Conservation (phyloP, 2,888 invertebrate genomes). For the Melanostoma scalare region DNA sequence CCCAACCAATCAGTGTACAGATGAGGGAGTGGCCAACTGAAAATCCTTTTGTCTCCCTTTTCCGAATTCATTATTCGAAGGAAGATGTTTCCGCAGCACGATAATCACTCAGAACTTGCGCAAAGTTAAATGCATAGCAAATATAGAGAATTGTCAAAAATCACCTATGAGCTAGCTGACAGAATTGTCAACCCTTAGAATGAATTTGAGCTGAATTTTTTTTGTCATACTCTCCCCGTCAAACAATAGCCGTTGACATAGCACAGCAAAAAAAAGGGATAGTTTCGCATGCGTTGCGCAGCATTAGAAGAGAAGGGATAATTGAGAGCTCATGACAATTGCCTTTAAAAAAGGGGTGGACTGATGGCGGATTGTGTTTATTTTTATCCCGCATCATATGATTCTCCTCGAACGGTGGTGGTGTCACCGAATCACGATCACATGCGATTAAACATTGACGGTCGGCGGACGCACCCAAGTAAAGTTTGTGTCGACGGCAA, state of each 20-base stretch:
- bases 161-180: conserved; percentile 34
- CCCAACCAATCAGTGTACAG: conserved; percentile 76
- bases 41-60: conserved; percentile 74
- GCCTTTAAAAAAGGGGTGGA: conserved; percentile 69
- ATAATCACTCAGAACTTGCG: conserved; percentile 80
- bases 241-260: conserved; percentile 5
- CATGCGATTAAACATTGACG: conserved; percentile 80
- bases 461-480: conserved; percentile 77
- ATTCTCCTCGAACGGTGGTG: conserved; percentile 64
- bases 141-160: conserved; percentile 72
- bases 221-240: conserved; percentile 35
- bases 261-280: conserved; percentile 12
- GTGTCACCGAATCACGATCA: conserved; percentile 80
- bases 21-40: conserved; percentile 77
- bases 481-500: conserved; percentile 15
- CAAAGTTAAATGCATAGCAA: conserved; percentile 61
- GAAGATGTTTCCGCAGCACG: conserved; percentile 59
- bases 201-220: conserved; percentile 73
- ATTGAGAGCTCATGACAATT: conserved; percentile 65
- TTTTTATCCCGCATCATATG: conserved; percentile 61
- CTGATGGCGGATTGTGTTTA: conserved; percentile 65
- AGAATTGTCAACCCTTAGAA: conserved; percentile 60
- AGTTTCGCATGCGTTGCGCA: conserved; percentile 58
- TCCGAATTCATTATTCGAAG: conserved; percentile 72
- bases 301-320: conserved; percentile 65